phyloP scores from a whole-genome alignment of 2,888 invertebrate species.

The Drosophila kanekoi region DNA sequence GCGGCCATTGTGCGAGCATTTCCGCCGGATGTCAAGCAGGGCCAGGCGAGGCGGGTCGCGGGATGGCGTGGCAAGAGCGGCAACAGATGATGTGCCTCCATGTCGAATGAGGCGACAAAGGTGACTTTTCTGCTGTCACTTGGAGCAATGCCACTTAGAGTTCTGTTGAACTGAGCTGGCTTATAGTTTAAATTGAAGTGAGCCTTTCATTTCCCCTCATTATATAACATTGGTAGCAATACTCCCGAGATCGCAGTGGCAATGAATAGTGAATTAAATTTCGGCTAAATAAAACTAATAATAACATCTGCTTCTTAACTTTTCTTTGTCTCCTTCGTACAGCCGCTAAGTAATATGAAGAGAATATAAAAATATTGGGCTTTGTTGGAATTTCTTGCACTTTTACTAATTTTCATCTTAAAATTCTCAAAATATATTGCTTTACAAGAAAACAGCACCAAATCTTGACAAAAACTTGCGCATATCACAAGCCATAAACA shows the following conservation, averaged over 20 bases:
- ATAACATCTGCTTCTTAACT: too few relatives aligned
- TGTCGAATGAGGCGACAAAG: conserved; percentile 73
- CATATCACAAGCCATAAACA: conserved; percentile 44
- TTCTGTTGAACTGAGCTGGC: conserved; percentile 38
- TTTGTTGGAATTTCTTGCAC: too few relatives aligned
- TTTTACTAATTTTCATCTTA: too few relatives aligned
- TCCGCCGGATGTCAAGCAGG: conserved; percentile 52
- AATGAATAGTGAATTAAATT: too few relatives aligned
- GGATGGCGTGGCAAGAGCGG: neutral
- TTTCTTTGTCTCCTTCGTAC: too few relatives aligned
- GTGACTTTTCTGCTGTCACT: conserved; percentile 52
- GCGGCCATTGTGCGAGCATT: conserved; percentile 59
- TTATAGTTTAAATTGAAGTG: conserved; percentile 62
- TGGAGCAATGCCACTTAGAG: conserved; percentile 21
- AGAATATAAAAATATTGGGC: too few relatives aligned
- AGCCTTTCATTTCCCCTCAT: conserved; percentile 32
- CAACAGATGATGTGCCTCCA: conserved; percentile 27
- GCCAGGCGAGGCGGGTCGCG: neutral
- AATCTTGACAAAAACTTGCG: conserved; percentile 6
- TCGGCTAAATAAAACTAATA: too few relatives aligned
- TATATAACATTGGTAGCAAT: too few relatives aligned
- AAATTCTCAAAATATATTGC: too few relatives aligned
- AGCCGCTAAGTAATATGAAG: too few relatives aligned
- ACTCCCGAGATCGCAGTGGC: too few relatives aligned
- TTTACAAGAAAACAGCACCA: neutral